Base-by-base conservation (phyloP, 1,140 invertebrate genomes). In the Ephestia elutella region DNA sequence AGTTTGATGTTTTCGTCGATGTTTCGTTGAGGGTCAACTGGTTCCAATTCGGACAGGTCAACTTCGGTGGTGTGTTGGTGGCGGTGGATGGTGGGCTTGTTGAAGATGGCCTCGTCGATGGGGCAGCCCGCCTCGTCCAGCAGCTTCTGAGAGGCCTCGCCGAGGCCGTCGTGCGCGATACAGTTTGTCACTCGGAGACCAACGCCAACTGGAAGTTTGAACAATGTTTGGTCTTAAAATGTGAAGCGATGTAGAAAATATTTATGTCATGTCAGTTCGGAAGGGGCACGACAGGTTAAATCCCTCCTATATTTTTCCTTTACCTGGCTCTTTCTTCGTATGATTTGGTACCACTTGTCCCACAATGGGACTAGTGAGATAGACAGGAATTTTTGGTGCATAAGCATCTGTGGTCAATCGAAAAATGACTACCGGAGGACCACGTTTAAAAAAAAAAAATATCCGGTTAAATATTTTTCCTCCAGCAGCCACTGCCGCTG, bases 161-260 rank as follows among this genome's bases (percentile, higher is more conserved):
- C 92, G 0, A 94, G 78, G 7, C 94, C 94, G 68, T 95, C 94
- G 67, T 94, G 92, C 0, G 94, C 94, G 1, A 92, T 76, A 73
- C 94, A 95, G 62, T 94, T 93, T 0, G 93, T 92, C 49, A 95
- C 90, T 60, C 91, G 91, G 30, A 93, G 90, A 38, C 93, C 93
- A n/a, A 94, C 90, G 7, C 91, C 92, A 69, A 88, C 92, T 93
- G 78, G 15, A 86, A 77, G 28, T 21, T 13, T 20, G 9, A 50
- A 20, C n/a, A n/a, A n/a, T n/a, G n/a, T 13, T 20, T 50, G 49
- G 15, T 17, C 2, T 20, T 25, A 19, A 7, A 19, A 20, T 50
- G 3, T 21, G 19, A 17, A 21, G 2, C 9, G 11, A 32, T 32
- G 30, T 11, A 10, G 9, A 5, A 32, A 32, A 32, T 32, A 32